phyloP scores from a whole-genome alignment of 2,888 invertebrate genomes.

The Andrena marginata region DNA sequence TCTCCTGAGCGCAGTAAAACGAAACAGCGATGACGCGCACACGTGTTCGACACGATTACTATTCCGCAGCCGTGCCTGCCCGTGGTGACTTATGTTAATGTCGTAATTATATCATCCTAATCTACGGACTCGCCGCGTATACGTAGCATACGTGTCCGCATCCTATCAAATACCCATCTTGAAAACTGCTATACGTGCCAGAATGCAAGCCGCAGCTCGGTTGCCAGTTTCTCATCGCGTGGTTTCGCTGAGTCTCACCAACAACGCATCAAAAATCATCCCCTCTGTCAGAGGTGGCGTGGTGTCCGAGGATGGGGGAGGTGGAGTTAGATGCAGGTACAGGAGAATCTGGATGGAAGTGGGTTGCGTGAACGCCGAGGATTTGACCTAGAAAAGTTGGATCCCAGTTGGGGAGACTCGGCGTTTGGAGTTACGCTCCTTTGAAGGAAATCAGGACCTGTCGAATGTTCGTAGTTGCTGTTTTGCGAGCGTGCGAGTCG shows the following conservation, averaged over 20 bases:
- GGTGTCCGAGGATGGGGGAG: background rate
- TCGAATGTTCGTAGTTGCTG: background rate
- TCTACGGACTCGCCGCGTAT: constrained; percentile 81
- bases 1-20: constrained; percentile 64
- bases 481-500: background rate
- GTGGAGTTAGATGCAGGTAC: background rate
- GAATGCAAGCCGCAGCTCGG: constrained; percentile 76
- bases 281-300: background rate
- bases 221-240: constrained; percentile 51
- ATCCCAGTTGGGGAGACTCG: constrained; percentile 17
- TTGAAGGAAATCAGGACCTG: constrained; percentile 17
- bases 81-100: constrained; percentile 85
- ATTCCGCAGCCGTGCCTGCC: constrained; percentile 81
- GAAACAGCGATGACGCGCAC: constrained; percentile 74
- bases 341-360: constrained; percentile 25
- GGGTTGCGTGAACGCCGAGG: constrained; percentile 19
- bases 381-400: constrained; percentile 43
- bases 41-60: constrained; percentile 83
- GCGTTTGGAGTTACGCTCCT: constrained; percentile 5
- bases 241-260: constrained; percentile 62
- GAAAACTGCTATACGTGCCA: constrained; percentile 84
- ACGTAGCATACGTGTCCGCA: constrained; percentile 81
- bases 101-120: constrained; percentile 85
- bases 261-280: constrained; percentile 33
- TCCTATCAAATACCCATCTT: constrained; percentile 85